Evolutionary conservation across 1,140 invertebrate genomes (phyloP), one percentile per base, ranked within the genome.

Genomic region (Heliconius hewitsoni): DNA sequence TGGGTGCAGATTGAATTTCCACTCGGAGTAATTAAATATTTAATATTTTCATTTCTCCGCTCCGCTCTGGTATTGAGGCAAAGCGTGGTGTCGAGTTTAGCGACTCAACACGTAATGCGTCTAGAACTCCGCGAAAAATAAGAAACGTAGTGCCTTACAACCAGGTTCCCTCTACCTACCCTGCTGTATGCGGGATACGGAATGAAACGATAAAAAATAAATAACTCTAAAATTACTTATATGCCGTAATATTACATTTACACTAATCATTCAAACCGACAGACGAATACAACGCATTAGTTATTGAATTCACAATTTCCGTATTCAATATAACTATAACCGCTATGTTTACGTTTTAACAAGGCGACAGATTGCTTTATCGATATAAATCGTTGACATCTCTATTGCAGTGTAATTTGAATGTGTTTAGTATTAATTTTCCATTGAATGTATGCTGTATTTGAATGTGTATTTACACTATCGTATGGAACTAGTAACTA

Each of bases 321-420:
- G 79, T 83, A 79, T 76, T 83, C 55, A 73, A 83, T 79, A 83
- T 83, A 73, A 72, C 76, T 75, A 71, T 73, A 71, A 74, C 73
- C 73, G 78, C 77, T 80, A 82, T 76, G 52, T 76, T 73, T 77
- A 81, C 79, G 82, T 80, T 1, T 37, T 78, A 80, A 80, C 73
- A 73, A 34, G 77, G 37, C 74, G 82, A 83, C 79, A 72, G 57
- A 83, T 81, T 83, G 71, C 76, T 80, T 79, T 83, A 83, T 83
- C 82, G 79, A 83, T 83, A 83, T 78, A 77, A 73, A 71, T 39
- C 27, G 74, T 75, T 79, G 82, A 83, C 82, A 79, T 81, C 82
- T 83, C 82, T 83, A 83, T 83, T 81, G 82, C 60, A 27, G 30
- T 73, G 55, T 73, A 74, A 80, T 80, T 80, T 80, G 74, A 73